Percentiles rank a stretch among this genome's conserved stretches.
Conservation (phyloP, 2,888 invertebrate species). For the Melanotus villosus region DNA sequence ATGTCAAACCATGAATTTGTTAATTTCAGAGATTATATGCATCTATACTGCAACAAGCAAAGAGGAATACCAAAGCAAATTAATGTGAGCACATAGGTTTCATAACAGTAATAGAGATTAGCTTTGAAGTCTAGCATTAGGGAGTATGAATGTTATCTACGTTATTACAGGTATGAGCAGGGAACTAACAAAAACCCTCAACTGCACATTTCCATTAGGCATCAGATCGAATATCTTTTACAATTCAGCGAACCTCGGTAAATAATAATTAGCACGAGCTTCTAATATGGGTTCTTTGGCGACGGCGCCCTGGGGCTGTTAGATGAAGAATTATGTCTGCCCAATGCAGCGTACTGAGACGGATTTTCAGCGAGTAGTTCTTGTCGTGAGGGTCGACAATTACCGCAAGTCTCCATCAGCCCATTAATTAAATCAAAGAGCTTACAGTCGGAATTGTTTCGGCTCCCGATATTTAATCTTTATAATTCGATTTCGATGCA, state of each 20-base stretch:
- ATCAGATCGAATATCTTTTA: slow-evolving; percentile 44
- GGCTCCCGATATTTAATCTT: slow-evolving; percentile 48
- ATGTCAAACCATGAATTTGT: no score
- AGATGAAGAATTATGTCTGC: slow-evolving; percentile 52
- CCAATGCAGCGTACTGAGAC: slow-evolving; percentile 38
- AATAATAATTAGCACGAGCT: slow-evolving; percentile 55
- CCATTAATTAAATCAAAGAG: slow-evolving; percentile 60
- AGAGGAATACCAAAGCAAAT: no score
- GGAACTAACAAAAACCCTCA: slow-evolving; percentile 29
- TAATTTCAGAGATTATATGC: no score
- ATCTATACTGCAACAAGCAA: no score
- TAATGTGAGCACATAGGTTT: slow-evolving; percentile 10
- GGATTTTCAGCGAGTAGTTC: slow-evolving; percentile 40
- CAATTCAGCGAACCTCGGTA: slow-evolving; percentile 50
- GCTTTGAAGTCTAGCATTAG: slow-evolving; percentile 48
- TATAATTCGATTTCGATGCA: slow-evolving; percentile 52
- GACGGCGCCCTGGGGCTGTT: slow-evolving; percentile 31
- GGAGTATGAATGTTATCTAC: slow-evolving; percentile 53
- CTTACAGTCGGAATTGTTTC: slow-evolving; percentile 54
- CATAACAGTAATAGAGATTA: slow-evolving; percentile 49
- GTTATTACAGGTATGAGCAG: slow-evolving; percentile 49
- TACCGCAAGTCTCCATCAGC: slow-evolving; percentile 53
- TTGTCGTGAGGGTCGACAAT: slow-evolving; percentile 53
- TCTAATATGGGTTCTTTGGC: slow-evolving; percentile 51
- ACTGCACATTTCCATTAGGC: slow-evolving; percentile 37